phyloP scores from a whole-genome alignment of 1,140 invertebrate species.

The Penaeus indicus region DNA sequence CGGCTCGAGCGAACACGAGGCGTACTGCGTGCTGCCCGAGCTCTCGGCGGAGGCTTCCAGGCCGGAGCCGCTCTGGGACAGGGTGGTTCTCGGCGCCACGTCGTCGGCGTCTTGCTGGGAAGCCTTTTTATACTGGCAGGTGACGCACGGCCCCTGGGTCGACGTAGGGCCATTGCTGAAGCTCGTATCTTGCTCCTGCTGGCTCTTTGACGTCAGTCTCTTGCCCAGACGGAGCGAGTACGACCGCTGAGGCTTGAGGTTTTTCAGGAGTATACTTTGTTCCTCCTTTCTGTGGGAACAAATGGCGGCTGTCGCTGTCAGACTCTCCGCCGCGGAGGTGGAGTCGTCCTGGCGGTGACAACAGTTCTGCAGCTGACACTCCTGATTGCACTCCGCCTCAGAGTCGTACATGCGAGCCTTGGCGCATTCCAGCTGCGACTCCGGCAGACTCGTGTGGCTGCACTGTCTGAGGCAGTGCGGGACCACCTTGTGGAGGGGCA shows the following conservation, averaged over 20 bases:
- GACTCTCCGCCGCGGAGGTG: background rate
- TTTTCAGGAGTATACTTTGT: constrained; percentile 4
- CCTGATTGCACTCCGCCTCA: constrained; percentile 1
- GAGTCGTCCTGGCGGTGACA: background rate
- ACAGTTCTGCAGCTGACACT: constrained; percentile 21
- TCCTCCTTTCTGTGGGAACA: background rate
- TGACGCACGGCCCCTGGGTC: background rate
- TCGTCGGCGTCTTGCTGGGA: background rate
- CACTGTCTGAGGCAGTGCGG: constrained; percentile 38
- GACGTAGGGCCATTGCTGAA: constrained; percentile 34
- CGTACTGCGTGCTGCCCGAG: too few relatives aligned
- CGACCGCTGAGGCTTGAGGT: constrained; percentile 41
- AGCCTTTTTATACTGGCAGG: background rate
- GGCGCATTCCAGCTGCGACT: constrained; percentile 50
- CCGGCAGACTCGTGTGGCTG: constrained; percentile 49
- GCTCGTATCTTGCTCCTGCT: constrained; percentile 20
- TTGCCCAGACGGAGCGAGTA: constrained; percentile 41
- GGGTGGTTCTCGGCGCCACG: background rate
- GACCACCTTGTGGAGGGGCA: background rate
- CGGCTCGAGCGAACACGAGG: background rate
- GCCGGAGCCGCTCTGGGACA: background rate
- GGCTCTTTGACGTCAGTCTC: background rate
- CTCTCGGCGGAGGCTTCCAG: background rate
- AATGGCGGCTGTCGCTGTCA: background rate
- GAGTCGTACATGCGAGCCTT: constrained; percentile 40